Evolutionary conservation across 1,140 invertebrate genomes (phyloP), one percentile per base, ranked within the genome.

Genomic region (Drosophila quadrilineata): DNA sequence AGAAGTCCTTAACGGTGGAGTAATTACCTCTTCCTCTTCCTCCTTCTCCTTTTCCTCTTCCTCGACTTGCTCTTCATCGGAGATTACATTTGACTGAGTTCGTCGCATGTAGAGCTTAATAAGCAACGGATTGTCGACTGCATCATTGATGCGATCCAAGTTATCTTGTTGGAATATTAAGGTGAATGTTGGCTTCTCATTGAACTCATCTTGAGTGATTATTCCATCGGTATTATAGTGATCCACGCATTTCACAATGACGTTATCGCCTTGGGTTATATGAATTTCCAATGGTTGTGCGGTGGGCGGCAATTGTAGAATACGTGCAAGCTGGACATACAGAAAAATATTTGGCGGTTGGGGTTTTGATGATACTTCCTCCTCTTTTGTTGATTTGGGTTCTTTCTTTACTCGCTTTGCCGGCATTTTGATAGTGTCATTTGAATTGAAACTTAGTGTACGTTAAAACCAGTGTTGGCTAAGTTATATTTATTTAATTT

Each of bases 101-200:
- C 52, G 21, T 4, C 57, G 52, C 71, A 85, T 57, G 9, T 63
- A 87, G 0, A 87, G 35, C 12, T 63, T 46, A 5, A 87, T 52
- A 2, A 87, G 12, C n/a, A 87, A 31, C 0, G 84, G 84, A 84
- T 87, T 75, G 26, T 87, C 68, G 4, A 49, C 65, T 3, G 79
- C 67, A 21, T 77, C 58, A 52, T 87, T 87, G 8, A 84, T 65
- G 8, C 74, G 49, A 31, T 87, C 84, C 14, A 87, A 38, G 21
- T 75, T 77, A 40, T 87, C 82, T 50, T 87, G 82, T 31, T 74
- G 65, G 16, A 87, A 62, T 21, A 87, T 68, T 9, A 87, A 24
- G 8, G 84, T 87, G 19, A 52, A 87, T 6, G 82, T 87, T 10
- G 84, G 82, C 54, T 36, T 75, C 0, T 1, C 0, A 1, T 3